Evolutionary conservation across 2,113 vertebrate species (phyloP).

Genomic region (Xerus inauris): DNA sequence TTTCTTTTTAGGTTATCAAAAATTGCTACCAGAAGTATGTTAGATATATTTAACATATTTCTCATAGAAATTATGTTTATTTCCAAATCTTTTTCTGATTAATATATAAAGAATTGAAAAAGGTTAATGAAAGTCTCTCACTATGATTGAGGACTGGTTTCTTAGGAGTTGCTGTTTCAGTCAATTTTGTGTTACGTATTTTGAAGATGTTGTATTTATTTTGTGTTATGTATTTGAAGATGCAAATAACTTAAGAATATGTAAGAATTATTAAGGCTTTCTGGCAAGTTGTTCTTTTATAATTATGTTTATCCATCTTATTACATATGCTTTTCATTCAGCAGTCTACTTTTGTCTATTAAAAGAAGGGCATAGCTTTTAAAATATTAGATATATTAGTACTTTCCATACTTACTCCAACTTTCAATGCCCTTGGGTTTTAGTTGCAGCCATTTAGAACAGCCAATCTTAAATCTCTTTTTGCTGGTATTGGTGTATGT

Average conservation of each 20-base stretch:
- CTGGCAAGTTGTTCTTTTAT: background rate
- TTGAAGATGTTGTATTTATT: conserved; percentile 31
- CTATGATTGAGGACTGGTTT: background rate
- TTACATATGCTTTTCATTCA: background rate
- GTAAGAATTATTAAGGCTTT: conserved; percentile 11
- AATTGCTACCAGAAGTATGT: background rate
- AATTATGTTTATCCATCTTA: background rate
- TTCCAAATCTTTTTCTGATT: conserved; percentile 8
- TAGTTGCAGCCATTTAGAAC: background rate
- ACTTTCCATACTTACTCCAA: background rate
- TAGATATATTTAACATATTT: background rate
- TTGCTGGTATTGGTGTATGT: background rate
- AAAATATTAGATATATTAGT: background rate
- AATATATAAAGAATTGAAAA: conserved; percentile 8
- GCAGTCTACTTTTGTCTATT: background rate
- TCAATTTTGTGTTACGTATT: background rate
- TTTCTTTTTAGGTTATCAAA: background rate
- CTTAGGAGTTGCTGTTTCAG: background rate
- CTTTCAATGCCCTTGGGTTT: background rate
- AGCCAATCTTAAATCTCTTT: background rate
- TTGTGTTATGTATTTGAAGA: background rate
- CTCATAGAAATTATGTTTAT: background rate
- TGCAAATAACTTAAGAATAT: background rate
- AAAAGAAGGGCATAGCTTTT: background rate
- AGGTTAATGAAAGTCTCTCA: background rate